Evolutionary conservation across 2,888 invertebrate species (phyloP), one percentile per base, ranked within the genome.

Genomic region (Lathronympha strigana): DNA sequence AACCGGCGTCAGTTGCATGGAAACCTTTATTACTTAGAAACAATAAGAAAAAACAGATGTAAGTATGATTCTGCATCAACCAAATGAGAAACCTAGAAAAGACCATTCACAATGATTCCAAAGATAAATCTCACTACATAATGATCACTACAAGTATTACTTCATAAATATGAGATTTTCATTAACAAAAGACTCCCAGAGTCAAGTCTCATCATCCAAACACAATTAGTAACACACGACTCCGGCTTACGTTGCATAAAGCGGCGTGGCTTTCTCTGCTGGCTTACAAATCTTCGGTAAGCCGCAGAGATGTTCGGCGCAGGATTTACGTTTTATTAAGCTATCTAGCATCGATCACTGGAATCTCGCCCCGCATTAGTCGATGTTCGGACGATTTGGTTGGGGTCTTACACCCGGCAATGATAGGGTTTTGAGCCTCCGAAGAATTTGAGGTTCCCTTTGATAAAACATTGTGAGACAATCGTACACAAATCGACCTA

Each of bases 281-380:
- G 70, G 64, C 69, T 85, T 81, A 86, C 87, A 87, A 87, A 87
- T 87, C 86, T 86, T 83, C 72, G 85, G 86, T 84, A 82, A 86
- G 84, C 87, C 86, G 69, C 86, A 84, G 81, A 83, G 84, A 81
- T 80, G 79, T 82, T 83, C 83, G 80, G 82, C 83, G 67, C 69
- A 68, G 81, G 83, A 86, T 86, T 86, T 86, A 83, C 81, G 82
- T 84, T 85, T 66, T 86, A 86, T 84, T 84, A 85, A 84, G 81
- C 76, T 61, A 64, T 63, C 63, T 51, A 55, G 50, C 63, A 60
- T 61, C 54, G 66, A 68, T 68, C 66, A 66, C 66, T 54, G 53
- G 53, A 66, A 60, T 60, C 60, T 66, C 40, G 33, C 11, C 23
- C 45, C 17, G 25, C 58, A 45, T 64, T 58, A 57, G 50, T 51